Base-by-base conservation (phyloP, 2,888 invertebrate species). In the Stenichneumon culpator region DNA sequence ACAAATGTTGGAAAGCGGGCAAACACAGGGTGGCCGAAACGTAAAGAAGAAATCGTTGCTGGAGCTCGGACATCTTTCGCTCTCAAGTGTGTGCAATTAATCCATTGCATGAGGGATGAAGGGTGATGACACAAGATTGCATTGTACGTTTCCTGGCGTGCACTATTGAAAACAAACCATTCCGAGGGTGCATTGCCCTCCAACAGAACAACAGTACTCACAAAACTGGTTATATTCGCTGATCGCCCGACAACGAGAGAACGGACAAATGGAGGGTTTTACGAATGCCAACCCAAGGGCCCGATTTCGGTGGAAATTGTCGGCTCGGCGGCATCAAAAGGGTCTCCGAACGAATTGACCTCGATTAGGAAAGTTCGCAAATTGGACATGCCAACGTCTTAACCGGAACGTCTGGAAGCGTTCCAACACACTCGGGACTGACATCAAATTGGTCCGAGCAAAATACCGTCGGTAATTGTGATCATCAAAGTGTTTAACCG, bases 301-400 rank as follows among this genome's bases (percentile, higher is more conserved):
- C n/a, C 44, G 32, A 25, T 19, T 50, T 79, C 74, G 73, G 65
- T 74, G 83, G 80, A 85, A 86, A 87, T 83, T 54, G 78, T 54
- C 70, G 39, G 78, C 19, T 19, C 19, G 32, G 19, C 47, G 75
- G 75, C 19, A 65, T 28, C 44, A 25, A 19, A 47, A 68, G 80
- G 85, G 86, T 80, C 80, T 68, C 50, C 60, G 28, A 77, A 84
- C 84, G 79, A 88, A 88, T 87, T 87, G 84, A 88, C 87, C 86
- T 74, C 86, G 81, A 84, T 88, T 86, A 88, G 73, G 75, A 69
- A 83, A 78, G 74, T 82, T 68, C 52, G 69, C 78, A 86, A 88
- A 88, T 88, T 87, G 83, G 84, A 84, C 83, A 68, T 44, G 70
- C 19, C 67, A 32, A 36, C 36, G 60, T 70, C 44, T 28, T 63